Percentiles rank a stretch among this genome's conserved stretches.
These are phyloP conservation scores for Scartelaos histophorus DNA, from an alignment of 2,113 vertebrate genomes.

Conservation along the genomic window DNA sequence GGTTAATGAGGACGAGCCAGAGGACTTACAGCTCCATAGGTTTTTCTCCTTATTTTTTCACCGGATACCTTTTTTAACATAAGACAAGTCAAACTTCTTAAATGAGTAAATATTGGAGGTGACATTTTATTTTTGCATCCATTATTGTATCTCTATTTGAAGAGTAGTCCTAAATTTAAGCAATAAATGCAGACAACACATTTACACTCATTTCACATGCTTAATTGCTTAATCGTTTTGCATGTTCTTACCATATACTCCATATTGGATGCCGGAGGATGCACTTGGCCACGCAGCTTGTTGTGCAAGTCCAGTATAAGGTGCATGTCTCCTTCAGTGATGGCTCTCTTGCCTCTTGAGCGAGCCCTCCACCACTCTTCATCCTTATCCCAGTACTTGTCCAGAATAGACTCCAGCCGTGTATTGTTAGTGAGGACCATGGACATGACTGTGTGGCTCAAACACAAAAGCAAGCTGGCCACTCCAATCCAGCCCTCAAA, in stretches of 20 bases:
- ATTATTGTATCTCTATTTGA: not conserved
- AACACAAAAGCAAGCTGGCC: constrained; percentile 76
- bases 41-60: constrained; percentile 16
- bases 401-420: constrained; percentile 85
- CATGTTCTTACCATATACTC: constrained; percentile 91
- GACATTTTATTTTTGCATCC: not conserved
- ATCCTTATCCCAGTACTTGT: constrained; percentile 88
- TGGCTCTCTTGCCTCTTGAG: constrained; percentile 91
- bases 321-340: constrained; percentile 93
- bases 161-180: not conserved
- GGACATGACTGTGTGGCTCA: constrained; percentile 78
- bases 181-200: not conserved
- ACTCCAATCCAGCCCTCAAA: constrained; percentile 74
- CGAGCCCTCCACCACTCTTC: constrained; percentile 88
- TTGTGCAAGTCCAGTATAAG: constrained; percentile 97
- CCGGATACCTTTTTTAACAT: not conserved
- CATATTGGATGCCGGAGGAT: constrained; percentile 97
- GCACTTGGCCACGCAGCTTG: constrained; percentile 93
- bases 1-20: constrained; percentile 47
- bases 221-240: no score
- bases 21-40: constrained; percentile 10
- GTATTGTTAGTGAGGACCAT: constrained; percentile 87
- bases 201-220: not conserved
- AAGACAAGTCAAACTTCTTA: not conserved
- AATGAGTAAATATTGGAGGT: no score